These are phyloP conservation scores for Nomia melanderi DNA, from an alignment of 1,140 invertebrate genomes.

Conservation along the genomic window DNA sequence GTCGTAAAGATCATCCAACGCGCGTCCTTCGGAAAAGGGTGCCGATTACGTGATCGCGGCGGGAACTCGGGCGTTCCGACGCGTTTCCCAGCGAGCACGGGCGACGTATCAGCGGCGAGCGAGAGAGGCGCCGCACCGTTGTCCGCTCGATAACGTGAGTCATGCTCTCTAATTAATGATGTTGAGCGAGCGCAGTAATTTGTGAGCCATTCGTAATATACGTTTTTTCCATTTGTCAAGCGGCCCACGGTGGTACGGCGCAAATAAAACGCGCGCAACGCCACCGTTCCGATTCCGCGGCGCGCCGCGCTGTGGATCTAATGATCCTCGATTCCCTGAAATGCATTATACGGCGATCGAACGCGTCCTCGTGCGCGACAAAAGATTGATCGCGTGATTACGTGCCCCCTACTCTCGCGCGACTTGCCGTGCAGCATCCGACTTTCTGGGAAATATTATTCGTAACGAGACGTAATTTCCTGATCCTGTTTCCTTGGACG, in stretches of 20 bases:
- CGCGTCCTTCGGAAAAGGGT: constrained; percentile 27
- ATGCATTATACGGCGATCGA: constrained; percentile 14
- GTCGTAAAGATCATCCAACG: constrained; percentile 6
- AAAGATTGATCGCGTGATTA: constrained; percentile 3
- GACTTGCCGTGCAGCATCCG: not conserved
- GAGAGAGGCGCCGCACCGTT: constrained; percentile 28
- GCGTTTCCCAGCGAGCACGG: constrained; percentile 27
- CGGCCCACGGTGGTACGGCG: constrained; percentile 16
- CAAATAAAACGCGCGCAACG: not conserved
- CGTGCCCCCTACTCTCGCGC: not conserved
- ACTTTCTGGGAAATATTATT: not conserved
- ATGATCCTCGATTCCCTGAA: not conserved
- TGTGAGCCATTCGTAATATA: constrained; percentile 48
- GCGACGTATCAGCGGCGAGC: constrained; percentile 25
- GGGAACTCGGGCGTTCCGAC: constrained; percentile 34
- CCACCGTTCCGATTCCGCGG: constrained; percentile 1
- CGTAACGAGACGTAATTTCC: not conserved
- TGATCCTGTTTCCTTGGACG: not conserved
- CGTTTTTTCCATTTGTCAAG: constrained; percentile 43
- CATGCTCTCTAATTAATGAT: constrained; percentile 61
- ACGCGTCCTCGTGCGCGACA: not conserved
- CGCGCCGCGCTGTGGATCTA: too few species aligned
- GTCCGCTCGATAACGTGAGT: constrained; percentile 53
- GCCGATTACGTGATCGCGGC: constrained; percentile 17
- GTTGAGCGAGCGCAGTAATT: constrained; percentile 51